Base-by-base conservation (phyloP, 2,888 invertebrate genomes). In the Cosmorhoe ocellata region DNA sequence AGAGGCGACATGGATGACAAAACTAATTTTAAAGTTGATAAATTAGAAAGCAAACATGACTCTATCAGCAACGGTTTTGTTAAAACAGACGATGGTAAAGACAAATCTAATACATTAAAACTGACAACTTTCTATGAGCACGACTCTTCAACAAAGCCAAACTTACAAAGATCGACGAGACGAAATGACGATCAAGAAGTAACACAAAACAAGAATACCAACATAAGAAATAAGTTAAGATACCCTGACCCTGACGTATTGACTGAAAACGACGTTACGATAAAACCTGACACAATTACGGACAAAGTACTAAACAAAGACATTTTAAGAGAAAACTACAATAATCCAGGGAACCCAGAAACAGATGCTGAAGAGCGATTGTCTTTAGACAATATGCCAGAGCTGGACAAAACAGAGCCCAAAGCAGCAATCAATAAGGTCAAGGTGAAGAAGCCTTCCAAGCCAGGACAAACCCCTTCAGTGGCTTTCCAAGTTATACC, bases 401-500 rank as follows among this genome's bases (percentile, higher is more conserved):
- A 76, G 0, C 53, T 84, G 30, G 79, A 77, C 4, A 76, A 77
- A 11, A 56, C 69, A 11, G 82, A 76, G 59, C 43, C 61, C 2
- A 81, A 75, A 61, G 42, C 70, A 33, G 60, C 60, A 0, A 56
- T 52, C 5, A 47, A 67, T 4, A 78, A 61, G 41, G 45, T 66
- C 4, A 75, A 75, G 50, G 51, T 59, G 3, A 76, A 75, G 51
- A 82, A 78, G 34, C 79, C 79, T 5, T 54, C 76, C 0, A 76
- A 61, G 52, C 59, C 81, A 22, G 79, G 79, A 0, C 84, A 88
- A 56, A 85, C 86, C 9, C 89, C 88, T 1, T 82, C 88, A 0
- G 89, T 91, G 1, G 78, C 80, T 37, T 91, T 91, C 53, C 81
- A 91, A 70, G 76, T 91, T 27, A 89, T 89, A 56, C 91, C 91